phyloP scores from a whole-genome alignment of 2,888 invertebrate genomes.

The Lamproptera curius region DNA sequence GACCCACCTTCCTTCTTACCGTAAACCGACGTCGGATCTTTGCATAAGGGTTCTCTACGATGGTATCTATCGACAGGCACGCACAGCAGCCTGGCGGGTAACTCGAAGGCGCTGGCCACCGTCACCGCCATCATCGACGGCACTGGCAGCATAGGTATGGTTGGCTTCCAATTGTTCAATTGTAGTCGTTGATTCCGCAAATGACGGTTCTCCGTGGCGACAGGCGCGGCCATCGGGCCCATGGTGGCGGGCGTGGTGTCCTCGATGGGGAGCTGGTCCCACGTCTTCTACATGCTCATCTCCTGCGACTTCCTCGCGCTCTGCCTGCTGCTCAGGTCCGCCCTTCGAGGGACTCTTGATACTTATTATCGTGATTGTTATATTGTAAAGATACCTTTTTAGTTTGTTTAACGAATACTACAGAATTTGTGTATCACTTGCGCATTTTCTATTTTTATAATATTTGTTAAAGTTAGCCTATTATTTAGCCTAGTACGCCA shows the following conservation, averaged over 20 bases:
- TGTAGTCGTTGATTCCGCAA: background rate
- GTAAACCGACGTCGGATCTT: no score
- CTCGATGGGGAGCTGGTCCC: conserved; percentile 82
- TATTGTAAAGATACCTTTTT: no score
- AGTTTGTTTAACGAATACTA: background rate
- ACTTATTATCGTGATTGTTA: no score
- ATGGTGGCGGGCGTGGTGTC: conserved; percentile 91
- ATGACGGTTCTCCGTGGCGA: background rate
- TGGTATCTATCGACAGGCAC: conserved; percentile 74
- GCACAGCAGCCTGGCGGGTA: conserved; percentile 89
- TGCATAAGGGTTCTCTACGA: no score
- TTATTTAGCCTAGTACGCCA: background rate
- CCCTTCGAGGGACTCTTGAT: no score
- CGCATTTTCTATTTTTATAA: background rate
- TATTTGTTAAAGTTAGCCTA: background rate
- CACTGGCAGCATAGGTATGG: conserved; percentile 92
- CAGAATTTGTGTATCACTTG: conserved; percentile 39
- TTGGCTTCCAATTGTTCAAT: no score
- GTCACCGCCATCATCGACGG: conserved; percentile 99
- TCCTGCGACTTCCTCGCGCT: conserved; percentile 87
- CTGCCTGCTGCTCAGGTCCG: conserved; percentile 78
- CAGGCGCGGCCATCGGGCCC: conserved; percentile 96
- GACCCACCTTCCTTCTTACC: conserved; percentile 4
- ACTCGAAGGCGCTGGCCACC: conserved; percentile 93
- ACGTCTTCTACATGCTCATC: conserved; percentile 95